A percentile compares a stretch with the other conserved stretches of the same genome.
phyloP scores from a whole-genome alignment of 2,888 invertebrate genomes.

The Clostera curtula region DNA sequence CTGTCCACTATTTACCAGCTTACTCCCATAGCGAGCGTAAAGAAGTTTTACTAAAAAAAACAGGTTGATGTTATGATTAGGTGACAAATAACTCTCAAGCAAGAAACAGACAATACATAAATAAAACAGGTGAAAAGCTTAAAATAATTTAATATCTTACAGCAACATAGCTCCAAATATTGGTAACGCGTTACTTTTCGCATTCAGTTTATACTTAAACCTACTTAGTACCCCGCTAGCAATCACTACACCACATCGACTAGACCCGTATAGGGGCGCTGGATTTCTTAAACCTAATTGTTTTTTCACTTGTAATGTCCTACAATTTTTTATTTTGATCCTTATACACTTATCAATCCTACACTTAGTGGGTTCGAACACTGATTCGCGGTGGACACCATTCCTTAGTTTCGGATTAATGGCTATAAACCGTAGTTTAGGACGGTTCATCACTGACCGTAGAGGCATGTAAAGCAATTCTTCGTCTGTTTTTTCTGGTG shows the following conservation, averaged over 20 bases:
- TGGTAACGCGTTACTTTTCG: slow-evolving; percentile 43
- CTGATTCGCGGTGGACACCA: slow-evolving; percentile 33
- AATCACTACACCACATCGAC: slow-evolving; percentile 29
- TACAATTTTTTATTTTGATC: slow-evolving; percentile 51
- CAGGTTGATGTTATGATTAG: too few species aligned
- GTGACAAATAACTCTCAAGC: too few species aligned
- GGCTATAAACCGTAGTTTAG: slow-evolving; percentile 41
- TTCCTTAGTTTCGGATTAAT: slow-evolving; percentile 20
- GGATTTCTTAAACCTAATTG: slow-evolving; percentile 16
- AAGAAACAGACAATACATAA: too few species aligned
- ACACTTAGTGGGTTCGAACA: slow-evolving; percentile 49
- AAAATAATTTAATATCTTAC: too few species aligned
- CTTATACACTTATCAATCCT: slow-evolving; percentile 32
- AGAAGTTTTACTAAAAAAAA: too few species aligned
- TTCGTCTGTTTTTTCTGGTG: slow-evolving; percentile 39
- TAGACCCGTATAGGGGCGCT: slow-evolving; percentile 15
- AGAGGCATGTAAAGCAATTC: slow-evolving; percentile 39
- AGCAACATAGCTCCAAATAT: slow-evolving; percentile 55
- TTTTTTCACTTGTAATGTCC: slow-evolving; percentile 31
- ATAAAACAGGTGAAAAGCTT: too few species aligned
- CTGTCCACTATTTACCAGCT: too few species aligned
- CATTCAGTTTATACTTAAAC: slow-evolving; percentile 56
- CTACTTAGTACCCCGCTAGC: slow-evolving; percentile 56
- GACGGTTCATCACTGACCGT: slow-evolving; percentile 34
- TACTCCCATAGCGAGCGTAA: too few species aligned